Base-by-base conservation (phyloP, 2,888 invertebrate species). In the Fissipunctia ypsillon region DNA sequence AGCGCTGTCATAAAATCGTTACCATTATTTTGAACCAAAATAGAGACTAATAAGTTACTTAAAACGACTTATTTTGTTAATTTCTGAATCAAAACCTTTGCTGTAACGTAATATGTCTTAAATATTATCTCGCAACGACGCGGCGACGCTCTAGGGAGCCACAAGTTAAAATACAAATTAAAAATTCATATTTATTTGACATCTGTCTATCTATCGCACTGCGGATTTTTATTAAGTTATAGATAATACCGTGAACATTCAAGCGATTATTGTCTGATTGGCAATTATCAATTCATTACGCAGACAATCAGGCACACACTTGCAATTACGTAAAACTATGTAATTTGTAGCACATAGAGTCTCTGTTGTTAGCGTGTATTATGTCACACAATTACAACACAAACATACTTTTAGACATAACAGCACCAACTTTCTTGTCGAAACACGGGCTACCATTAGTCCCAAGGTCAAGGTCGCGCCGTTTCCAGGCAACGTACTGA, bases 401-500 rank as follows among this genome's bases (percentile, higher is more conserved):
- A 70, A 61, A 78, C 41, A 81, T 73, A 68, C 59, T 78, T 71
- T 72, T 75, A 31, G 56, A 76, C 63, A 76, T 76, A 77, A 82
- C 52, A 73, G 45, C 64, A 66, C 66, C 60, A 82, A 84, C 63
- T 84, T 84, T 84, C 79, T 83, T 73, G 76, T 76, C 73, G 73
- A 68, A 72, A 80, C 61, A 63, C 69, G 64, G 78, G 56, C 80
- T 59, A 74, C 84, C 80, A 84, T 87, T 87, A 89, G 83, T 70
- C 54, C 71, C 81, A 84, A 89, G 90, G 90, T 85, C 85, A 88
- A 83, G 86, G 85, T 59, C 77, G 48, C 66, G 28, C 61, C 64
- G 87, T 89, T 87, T 64, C 90, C 69, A 85, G 83, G 90, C 89
- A 90, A 91, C 90, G 66, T 57, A 77, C 84, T 81, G 82, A 86